Evolutionary conservation across 2,113 vertebrate genomes (phyloP), one percentile per base, ranked within the genome.

Genomic region (Sprattus sprattus): DNA sequence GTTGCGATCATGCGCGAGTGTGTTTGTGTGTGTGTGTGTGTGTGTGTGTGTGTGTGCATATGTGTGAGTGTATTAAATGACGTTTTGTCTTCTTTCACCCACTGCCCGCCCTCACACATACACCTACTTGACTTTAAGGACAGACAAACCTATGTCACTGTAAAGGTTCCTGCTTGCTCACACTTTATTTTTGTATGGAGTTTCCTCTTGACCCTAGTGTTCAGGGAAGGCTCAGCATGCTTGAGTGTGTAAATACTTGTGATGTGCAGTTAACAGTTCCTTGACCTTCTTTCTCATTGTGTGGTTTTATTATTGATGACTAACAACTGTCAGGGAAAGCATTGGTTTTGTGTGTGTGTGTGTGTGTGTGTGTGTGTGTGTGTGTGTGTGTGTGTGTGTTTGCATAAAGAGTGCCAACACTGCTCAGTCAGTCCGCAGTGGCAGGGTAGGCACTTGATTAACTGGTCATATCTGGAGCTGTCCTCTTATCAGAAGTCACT

Each of bases 1-100:
- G 71, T 78, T 13, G 13, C 71, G 88, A 88, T 88, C 91, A 86
- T 89, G 80, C 90, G 90, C 88, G 87, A 92, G 82, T 82, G 18
- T 28, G 49, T 82, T 25, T 82, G 71, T 85, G 44, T 52, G 46
- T 82, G 64, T 88, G 89, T 89, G 88, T 91, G 87, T 88, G 80
- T 90, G 89, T 88, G 86, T 93, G 82, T 82, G 18, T 22, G 44
- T 82, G 39, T 78, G 71, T 83, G 45, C 49, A 25, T 84, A 64
- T 82, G 18, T 67, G 83, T 82, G 60, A 83, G 82, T 86, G 75
- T 78, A 39, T 83, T 81, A 20, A 20, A 45, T 83, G 32, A 57
- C 52, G 6, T 16, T 84, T 57, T 84, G 83, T 87, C 47, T 18
- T 13, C 28, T 78, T 44, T 39, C 28, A 78, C 39, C 71, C 84